Evolutionary conservation across 2,888 invertebrate species (phyloP), one percentile per base, ranked within the genome.

Genomic region (Hypercompe scribonia): DNA sequence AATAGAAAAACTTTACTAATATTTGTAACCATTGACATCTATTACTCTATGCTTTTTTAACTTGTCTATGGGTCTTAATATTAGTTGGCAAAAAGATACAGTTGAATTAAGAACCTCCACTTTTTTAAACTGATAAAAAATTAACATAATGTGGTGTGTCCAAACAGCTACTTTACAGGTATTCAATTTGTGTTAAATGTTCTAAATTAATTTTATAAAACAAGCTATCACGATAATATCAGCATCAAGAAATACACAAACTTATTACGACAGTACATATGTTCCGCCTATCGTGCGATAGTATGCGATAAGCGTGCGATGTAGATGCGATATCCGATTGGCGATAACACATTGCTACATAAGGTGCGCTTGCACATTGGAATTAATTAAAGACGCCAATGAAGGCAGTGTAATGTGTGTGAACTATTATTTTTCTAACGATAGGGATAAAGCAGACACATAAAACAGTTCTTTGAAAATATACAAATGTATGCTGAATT

Each of bases 381-480:
- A 84, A 86, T 82, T 85, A 85, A 85, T 85, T 84, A 85, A 79
- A 84, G n/a, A 70, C 65, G 71, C 66, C 70, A 76, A 78, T 77
- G 77, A 68, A 54, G 63, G 69, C 67, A 65, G 72, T 65, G 77
- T 74, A 73, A 72, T 66, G 54, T 58, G 36, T 65, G 63, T 72
- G 63, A n/a, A 28, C 64, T 28, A 74, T 21, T 70, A 74, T 64
- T 64, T 70, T 63, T 67, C 42, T 15, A 61, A 42, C 28, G 34
- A 7, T 68, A 46, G 7, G 7, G 15, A 31, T 61, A 31, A 61
- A 61, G 31, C 7, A 18, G 4, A 18, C 31, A 28, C 58, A 61
- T 50, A 50, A 24, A 54, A 54, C n/a, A 11, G 3, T 21, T 50
- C 21, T 54, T 54, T 11, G 10, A 54, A 54, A 21, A 46, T 21